phyloP scores from a whole-genome alignment of 1,140 invertebrate species.

The Musca domestica region DNA sequence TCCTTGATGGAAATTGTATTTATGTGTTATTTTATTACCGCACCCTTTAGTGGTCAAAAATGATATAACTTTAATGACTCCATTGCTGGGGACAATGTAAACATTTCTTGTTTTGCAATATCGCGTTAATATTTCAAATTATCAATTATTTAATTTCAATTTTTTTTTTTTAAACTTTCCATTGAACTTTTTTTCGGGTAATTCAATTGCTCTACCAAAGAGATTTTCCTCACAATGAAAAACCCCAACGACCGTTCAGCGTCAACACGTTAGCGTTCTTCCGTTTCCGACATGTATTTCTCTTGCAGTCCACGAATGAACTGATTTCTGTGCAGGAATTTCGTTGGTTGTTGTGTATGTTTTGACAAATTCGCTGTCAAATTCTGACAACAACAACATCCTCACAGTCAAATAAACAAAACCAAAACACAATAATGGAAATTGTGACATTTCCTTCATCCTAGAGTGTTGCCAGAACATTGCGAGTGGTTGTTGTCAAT shows the following conservation, averaged over 20 bases:
- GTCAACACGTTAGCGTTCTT: background rate
- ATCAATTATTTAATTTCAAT: background rate
- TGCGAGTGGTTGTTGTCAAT: too few species aligned
- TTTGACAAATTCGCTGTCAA: background rate
- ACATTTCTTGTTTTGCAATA: background rate
- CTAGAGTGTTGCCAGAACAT: background rate
- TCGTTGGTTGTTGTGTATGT: background rate
- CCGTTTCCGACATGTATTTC: conserved; percentile 17
- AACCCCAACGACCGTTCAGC: background rate
- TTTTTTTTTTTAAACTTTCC: background rate
- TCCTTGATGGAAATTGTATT: too few species aligned
- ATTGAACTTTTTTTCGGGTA: background rate
- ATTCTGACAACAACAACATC: background rate
- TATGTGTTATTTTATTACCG: too few species aligned
- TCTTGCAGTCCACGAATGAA: conserved; percentile 24
- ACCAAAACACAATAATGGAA: background rate
- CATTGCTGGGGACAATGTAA: too few species aligned
- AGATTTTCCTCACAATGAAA: background rate
- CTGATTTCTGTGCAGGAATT: conserved; percentile 12
- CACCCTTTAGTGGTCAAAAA: too few species aligned
- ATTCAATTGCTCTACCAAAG: background rate
- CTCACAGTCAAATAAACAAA: background rate
- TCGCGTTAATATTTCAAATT: background rate
- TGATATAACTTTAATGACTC: too few species aligned
- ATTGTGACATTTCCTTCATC: too few species aligned